These are phyloP conservation scores for Yponomeuta plumbellus DNA, from an alignment of 2,888 invertebrate genomes.

Conservation along the genomic window DNA sequence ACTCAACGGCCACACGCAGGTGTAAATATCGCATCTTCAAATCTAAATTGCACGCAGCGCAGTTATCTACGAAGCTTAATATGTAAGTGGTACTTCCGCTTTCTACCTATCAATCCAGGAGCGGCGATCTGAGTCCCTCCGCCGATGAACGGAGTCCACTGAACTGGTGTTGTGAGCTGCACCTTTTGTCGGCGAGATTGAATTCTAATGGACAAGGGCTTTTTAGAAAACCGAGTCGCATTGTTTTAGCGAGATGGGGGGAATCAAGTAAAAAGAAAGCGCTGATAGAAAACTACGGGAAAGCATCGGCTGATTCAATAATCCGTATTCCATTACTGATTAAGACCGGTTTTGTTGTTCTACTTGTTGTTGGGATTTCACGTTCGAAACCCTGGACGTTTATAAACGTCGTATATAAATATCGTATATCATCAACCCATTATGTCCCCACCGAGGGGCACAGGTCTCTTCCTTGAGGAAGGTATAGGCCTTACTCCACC, in stretches of 20 bases:
- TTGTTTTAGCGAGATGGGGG: slow-evolving; percentile 3
- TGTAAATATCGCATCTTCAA: no score
- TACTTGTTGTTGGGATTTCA: not conserved
- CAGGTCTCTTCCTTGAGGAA: no score
- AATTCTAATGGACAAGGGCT: slow-evolving; percentile 4
- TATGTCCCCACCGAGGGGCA: no score
- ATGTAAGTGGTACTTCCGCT: no score
- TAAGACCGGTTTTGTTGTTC: not conserved
- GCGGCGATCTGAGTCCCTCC: not conserved
- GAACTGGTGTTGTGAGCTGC: slow-evolving; percentile 8
- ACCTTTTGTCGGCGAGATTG: not conserved
- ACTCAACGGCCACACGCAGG: no score
- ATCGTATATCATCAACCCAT: no score
- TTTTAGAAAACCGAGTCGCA: slow-evolving; percentile 2
- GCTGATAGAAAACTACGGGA: not conserved
- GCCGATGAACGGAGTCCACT: slow-evolving; percentile 4
- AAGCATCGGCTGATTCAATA: not conserved
- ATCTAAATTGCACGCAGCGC: no score
- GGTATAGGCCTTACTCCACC: no score
- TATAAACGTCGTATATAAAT: no score
- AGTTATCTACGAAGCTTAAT: no score
- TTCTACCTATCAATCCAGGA: no score
- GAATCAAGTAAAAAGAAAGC: not conserved
- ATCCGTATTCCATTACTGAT: not conserved
- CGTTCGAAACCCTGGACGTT: not conserved